Evolutionary conservation across 1,140 invertebrate genomes (phyloP).

Genomic region (Pinna nobilis): DNA sequence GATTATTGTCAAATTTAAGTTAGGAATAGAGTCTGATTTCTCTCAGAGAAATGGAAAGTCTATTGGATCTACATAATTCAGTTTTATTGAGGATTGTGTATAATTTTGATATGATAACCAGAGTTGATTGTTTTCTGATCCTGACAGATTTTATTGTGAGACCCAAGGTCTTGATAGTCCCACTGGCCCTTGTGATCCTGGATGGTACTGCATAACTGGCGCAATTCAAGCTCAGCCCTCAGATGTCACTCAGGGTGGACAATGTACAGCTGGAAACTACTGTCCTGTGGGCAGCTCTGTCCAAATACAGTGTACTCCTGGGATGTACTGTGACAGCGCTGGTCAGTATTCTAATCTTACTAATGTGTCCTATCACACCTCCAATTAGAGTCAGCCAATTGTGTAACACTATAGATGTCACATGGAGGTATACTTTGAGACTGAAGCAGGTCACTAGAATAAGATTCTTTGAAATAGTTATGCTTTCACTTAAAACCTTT

Average conservation of each 20-base stretch:
- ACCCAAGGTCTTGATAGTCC: constrained; percentile 57
- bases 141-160: constrained; percentile 67
- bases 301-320: constrained; percentile 63
- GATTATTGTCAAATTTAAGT: too few species aligned
- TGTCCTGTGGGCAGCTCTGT: constrained; percentile 66
- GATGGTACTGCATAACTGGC: constrained; percentile 66
- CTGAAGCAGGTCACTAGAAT: too few species aligned
- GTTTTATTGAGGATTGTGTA: too few species aligned
- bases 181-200: constrained; percentile 63
- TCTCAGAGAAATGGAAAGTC: neutral
- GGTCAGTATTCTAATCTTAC: constrained; percentile 43
- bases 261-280: constrained; percentile 65
- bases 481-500: too few species aligned
- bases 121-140: constrained; percentile 3
- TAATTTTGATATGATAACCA: neutral
- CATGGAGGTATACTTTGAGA: too few species aligned
- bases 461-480: too few species aligned
- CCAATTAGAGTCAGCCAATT: too few species aligned
- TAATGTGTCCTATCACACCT: too few species aligned
- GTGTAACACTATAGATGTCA: too few species aligned
- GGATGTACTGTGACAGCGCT: constrained; percentile 64
- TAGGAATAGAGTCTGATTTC: too few species aligned
- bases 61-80: neutral
- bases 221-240: constrained; percentile 51
- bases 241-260: constrained; percentile 53